Evolutionary conservation across 2,797 vertebrate genomes (phyloP), one percentile per base, ranked within the genome.

Genomic region (Lacerta bilineata): DNA sequence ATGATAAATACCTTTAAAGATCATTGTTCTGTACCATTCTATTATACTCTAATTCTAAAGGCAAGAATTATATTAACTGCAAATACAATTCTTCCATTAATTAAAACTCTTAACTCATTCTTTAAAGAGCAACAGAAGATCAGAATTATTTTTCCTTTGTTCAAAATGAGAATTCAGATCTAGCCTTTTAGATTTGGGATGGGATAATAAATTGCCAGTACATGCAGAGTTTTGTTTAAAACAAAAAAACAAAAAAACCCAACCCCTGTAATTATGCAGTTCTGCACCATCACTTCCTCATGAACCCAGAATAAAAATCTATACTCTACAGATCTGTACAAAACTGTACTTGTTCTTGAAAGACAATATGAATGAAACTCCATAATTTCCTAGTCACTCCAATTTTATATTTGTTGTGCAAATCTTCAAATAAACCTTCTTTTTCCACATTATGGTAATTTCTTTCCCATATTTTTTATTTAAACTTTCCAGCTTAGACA

Each of bases 41-140:
- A 79, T 88, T 75, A 90, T 80, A 90, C 86, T 80, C 17, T 55
- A 50, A 59, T 50, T 84, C 59, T 87, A 80, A 87, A 74, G 68
- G 55, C n/a, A 74, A 74, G 74, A 66, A 87, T 39, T 79, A 75
- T 64, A 79, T 87, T 87, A 84, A 66, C 86, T 13, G 41, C n/a
- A 86, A 91, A 80, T 61, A 82, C 0, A 5, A 89, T 80, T 80
- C 15, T 92, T 88, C 4, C 1, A 55, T 36, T 87, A 91, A 43
- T 88, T 36, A 84, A 55, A 88, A 46, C 20, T 82, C 39, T 71
- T 71, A 93, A 69, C 43, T 59, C 91, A 72, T 17, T 79, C 3
- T 50, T 0, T 80, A 43, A 81, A 90, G n/a, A 91, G 36, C 25
- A 90, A 84, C 4, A 90, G 1, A 86, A 5, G 8, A 86, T 25